A percentile compares a stretch with the other conserved stretches of the same genome.
Evolutionary conservation across 2,797 vertebrate species (phyloP).

Genomic region (Pseudomugil gertrudae): DNA sequence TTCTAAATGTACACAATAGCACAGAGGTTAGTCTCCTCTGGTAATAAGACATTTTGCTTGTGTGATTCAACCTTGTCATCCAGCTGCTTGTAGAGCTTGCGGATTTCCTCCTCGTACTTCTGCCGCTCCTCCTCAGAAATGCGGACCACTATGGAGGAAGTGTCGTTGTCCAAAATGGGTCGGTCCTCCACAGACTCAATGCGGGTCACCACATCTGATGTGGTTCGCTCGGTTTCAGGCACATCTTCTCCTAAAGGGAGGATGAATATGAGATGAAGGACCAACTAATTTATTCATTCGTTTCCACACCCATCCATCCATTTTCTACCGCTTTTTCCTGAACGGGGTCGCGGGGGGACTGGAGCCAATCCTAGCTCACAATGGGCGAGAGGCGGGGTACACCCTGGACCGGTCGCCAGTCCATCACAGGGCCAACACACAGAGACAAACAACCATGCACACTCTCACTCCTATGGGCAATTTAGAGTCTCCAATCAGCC

Average conservation of each 20-base stretch:
- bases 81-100: constrained; percentile 96
- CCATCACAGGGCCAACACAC: no score
- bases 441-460: no score
- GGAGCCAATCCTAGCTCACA: no score
- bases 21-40: background rate
- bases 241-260: constrained; percentile 86
- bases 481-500: no score
- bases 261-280: background rate
- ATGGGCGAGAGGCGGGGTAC: no score
- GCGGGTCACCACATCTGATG: constrained; percentile 87
- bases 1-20: background rate
- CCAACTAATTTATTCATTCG: no score
- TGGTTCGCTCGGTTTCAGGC: constrained; percentile 89
- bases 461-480: no score
- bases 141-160: constrained; percentile 88
- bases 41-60: background rate
- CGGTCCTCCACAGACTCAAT: constrained; percentile 88
- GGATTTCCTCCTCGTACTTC: constrained; percentile 95
- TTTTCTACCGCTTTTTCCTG: no score
- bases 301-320: no score
- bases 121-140: constrained; percentile 94
- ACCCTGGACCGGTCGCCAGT: no score
- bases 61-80: constrained; percentile 90
- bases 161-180: constrained; percentile 90
- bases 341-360: no score